Conservation (phyloP, 35 echinoderm and acorn worm species). For the Holothuria glaberrima region DNA sequence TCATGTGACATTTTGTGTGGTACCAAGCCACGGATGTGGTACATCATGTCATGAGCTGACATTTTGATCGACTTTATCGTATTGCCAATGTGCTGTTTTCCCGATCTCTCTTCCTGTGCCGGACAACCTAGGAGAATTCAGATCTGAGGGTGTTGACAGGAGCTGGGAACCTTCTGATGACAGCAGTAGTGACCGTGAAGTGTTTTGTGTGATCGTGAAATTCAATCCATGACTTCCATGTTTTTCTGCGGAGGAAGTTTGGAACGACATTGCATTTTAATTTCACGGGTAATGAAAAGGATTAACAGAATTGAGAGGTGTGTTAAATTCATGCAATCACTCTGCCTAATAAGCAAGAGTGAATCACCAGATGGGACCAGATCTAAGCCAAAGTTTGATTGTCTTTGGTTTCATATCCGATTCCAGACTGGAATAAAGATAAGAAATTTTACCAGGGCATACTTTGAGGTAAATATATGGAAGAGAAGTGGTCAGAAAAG, state of each 20-base stretch:
- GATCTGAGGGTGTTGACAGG: slow-evolving; percentile 48
- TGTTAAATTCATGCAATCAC: slow-evolving; percentile 44
- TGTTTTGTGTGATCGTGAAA: slow-evolving; percentile 36
- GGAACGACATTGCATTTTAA: slow-evolving; percentile 43
- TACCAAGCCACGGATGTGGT: background rate
- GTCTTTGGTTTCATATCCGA: too few species aligned
- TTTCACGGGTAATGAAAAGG: slow-evolving; percentile 47
- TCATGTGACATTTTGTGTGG: too few species aligned
- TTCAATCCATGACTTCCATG: background rate
- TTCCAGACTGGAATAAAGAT: too few species aligned
- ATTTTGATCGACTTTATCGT: slow-evolving; percentile 25
- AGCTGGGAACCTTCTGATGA: background rate
- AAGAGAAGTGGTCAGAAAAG: too few species aligned
- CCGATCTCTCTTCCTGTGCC: slow-evolving; percentile 8
- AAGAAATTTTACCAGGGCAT: too few species aligned
- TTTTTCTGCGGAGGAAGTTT: background rate
- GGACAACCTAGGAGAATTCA: slow-evolving; percentile 31
- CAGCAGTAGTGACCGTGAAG: slow-evolving; percentile 29
- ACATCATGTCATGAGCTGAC: background rate
- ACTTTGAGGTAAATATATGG: too few species aligned
- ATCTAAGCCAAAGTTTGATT: too few species aligned
- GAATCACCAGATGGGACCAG: slow-evolving; percentile 23
- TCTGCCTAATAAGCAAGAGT: slow-evolving; percentile 15
- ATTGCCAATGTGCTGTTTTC: background rate
- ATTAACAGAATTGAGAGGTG: slow-evolving; percentile 7